Base-by-base conservation (phyloP, 1,140 invertebrate genomes). In the Branchinecta lynchi region DNA sequence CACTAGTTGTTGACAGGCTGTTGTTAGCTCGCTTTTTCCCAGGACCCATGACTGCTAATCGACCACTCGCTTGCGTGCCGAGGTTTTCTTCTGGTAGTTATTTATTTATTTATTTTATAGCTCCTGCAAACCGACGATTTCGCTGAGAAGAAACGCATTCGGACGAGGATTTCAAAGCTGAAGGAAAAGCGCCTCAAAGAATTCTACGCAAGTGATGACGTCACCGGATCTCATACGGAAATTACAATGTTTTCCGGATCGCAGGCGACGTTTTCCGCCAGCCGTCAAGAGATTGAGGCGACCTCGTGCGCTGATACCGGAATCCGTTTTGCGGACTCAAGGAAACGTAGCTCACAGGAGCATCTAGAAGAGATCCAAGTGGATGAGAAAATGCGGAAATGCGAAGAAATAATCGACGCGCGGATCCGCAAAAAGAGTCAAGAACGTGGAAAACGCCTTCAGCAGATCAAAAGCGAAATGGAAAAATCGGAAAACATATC, bases 81-180 rank as follows among this genome's bases (percentile, higher is more conserved):
- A 5, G 5, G 32, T 32, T 32, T 32, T 32, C 32, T 32, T 32
- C 32, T 32, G 5, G 32, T 32, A 32, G 32, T 32, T 66, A 8
- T 69, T 45, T 69, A 65, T 66, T 46, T 65, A 66, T 69, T 71
- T 71, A 60, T 65, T 71, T 81, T 79, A 69, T 81, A 92, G 89
- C 90, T 90, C 86, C 86, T 88, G 78, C 85, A 88, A 76, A 87
- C 89, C 15, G 87, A 91, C 74, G 89, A 92, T 78, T 90, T 89
- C 78, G 86, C 87, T 44, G 84, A 85, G 68, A 88, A 90, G 77
- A 89, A 89, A 77, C 88, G 90, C 77, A 93, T 93, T 74, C 83
- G 90, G 65, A 82, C 86, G 20, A 84, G 90, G 76, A 88, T 90
- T 84, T 90, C 88, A 76, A 86, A 86, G 72, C 80, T 93, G 73